Conservation (phyloP, 2,888 invertebrate species). For the Morpho achilles region DNA sequence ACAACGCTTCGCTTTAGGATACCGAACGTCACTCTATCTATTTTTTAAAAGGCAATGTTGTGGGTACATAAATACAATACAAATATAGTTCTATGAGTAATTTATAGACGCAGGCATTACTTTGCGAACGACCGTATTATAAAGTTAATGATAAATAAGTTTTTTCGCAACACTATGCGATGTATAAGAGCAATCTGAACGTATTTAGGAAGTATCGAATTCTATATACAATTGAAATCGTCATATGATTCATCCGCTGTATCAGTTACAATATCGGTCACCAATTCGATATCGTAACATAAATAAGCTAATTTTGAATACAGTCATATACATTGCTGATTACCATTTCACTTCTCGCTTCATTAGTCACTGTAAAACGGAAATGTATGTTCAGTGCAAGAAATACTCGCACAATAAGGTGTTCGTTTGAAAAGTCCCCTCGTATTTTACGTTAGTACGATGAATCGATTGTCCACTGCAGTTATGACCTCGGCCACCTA, state of each 20-base stretch:
- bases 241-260: constrained; percentile 45
- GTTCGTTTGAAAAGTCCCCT: constrained; percentile 60
- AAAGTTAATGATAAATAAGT: too few species aligned
- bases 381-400: constrained; percentile 23
- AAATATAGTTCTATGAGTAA: too few species aligned
- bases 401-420: constrained; percentile 44
- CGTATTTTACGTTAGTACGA: constrained; percentile 66
- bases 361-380: constrained; percentile 25
- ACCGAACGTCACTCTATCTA: too few species aligned
- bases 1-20: too few species aligned
- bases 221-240: constrained; percentile 39
- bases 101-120: too few species aligned
- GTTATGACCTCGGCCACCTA: constrained; percentile 67
- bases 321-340: constrained; percentile 9
- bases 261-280: constrained; percentile 33
- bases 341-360: not conserved
- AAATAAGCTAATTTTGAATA: not conserved
- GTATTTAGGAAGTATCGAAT: constrained; percentile 36
- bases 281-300: constrained; percentile 3
- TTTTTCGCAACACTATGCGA: not conserved
- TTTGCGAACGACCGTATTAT: too few species aligned
- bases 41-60: too few species aligned
- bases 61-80: too few species aligned
- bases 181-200: constrained; percentile 38
- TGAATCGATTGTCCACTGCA: constrained; percentile 74